Percentiles rank a stretch among this genome's conserved stretches.
phyloP scores from a whole-genome alignment of 2,113 vertebrate genomes.

The Trematomus loennbergii region DNA sequence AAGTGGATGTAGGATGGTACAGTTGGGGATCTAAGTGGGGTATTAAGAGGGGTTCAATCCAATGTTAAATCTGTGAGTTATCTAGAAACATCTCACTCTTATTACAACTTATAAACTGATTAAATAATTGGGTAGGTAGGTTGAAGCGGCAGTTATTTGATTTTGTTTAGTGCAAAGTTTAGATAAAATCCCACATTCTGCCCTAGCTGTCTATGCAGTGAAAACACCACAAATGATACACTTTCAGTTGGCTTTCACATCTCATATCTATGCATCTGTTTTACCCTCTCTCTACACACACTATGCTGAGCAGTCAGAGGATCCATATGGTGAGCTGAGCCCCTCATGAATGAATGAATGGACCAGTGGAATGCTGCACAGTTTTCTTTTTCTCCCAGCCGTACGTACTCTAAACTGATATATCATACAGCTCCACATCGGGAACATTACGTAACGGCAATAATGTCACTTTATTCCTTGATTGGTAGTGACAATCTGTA shows the following conservation, averaged over 20 bases:
- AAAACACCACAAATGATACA: background rate
- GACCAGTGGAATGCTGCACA: conserved; percentile 65
- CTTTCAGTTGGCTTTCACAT: conserved; percentile 11
- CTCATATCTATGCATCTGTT: conserved; percentile 1
- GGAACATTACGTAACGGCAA: conserved; percentile 42
- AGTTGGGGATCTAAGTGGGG: conserved; percentile 4
- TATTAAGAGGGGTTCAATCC: background rate
- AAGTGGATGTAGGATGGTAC: background rate
- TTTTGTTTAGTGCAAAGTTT: background rate
- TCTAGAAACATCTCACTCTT: background rate
- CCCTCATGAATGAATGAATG: conserved; percentile 68
- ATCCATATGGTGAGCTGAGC: conserved; percentile 61
- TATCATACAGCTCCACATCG: conserved; percentile 5
- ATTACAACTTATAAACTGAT: background rate
- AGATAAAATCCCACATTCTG: background rate
- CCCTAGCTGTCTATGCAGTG: background rate
- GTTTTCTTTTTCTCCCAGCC: conserved; percentile 48
- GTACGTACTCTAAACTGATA: conserved; percentile 5
- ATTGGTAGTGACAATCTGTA: conserved; percentile 57
- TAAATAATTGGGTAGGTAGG: background rate
- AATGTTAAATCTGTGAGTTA: conserved; percentile 4
- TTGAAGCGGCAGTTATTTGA: no score
- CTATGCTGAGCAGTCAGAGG: conserved; percentile 42
- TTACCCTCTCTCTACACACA: conserved; percentile 2
- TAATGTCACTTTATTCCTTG: conserved; percentile 39